Conservation (phyloP, 2,888 invertebrate genomes). For the Melikaiella ostensackeni region DNA sequence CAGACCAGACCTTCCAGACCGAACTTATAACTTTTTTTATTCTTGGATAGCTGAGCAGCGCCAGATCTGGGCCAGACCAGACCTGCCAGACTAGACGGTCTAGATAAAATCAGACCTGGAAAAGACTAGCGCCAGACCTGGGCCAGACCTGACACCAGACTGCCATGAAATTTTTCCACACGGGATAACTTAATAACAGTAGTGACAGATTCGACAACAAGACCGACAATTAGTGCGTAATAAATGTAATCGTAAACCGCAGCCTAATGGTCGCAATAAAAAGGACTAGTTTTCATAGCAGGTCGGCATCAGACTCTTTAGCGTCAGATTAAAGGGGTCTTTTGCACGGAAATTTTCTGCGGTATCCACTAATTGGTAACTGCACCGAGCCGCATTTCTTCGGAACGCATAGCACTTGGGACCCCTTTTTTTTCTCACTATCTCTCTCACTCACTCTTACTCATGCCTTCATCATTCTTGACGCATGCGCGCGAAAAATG, state of each 20-base stretch:
- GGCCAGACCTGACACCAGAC: too few relatives aligned
- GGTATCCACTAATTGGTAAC: slow-evolving; percentile 63
- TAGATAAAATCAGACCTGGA: too few relatives aligned
- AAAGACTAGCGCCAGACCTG: too few relatives aligned
- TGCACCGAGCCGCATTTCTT: slow-evolving; percentile 53
- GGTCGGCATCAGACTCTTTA: slow-evolving; percentile 40
- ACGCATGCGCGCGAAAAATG: slow-evolving; percentile 54
- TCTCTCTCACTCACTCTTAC: slow-evolving; percentile 41
- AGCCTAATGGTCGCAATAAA: slow-evolving; percentile 32
- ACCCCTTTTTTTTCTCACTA: slow-evolving; percentile 30
- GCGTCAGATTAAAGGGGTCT: slow-evolving; percentile 46
- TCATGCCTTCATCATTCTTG: slow-evolving; percentile 33
- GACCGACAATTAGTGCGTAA: slow-evolving; percentile 43
- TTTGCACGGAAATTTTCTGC: slow-evolving; percentile 58
- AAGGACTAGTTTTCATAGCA: slow-evolving; percentile 47
- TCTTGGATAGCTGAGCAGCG: too few relatives aligned
- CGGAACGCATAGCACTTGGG: slow-evolving; percentile 50
- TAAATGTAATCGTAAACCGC: slow-evolving; percentile 41
- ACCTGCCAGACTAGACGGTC: too few relatives aligned
- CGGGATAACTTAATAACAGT: not conserved
- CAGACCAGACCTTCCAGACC: too few relatives aligned
- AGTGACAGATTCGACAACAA: slow-evolving; percentile 24
- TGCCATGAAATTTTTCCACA: too few relatives aligned
- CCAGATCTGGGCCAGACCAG: too few relatives aligned
- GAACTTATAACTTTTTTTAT: too few relatives aligned